Base-by-base conservation (phyloP, 2,888 invertebrate genomes). In the Calameuta idolon region DNA sequence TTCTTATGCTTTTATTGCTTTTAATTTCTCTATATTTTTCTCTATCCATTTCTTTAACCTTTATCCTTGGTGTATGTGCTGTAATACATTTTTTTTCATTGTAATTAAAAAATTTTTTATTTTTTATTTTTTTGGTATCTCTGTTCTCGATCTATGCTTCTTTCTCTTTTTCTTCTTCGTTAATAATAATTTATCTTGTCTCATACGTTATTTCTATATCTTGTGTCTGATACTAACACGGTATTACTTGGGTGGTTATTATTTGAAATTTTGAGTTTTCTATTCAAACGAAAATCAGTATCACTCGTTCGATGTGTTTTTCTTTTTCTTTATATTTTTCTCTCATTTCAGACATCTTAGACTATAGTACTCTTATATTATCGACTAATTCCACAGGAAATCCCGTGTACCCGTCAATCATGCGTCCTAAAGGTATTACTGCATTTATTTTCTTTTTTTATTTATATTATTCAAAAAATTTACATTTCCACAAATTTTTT, bases 311-410 rank as follows among this genome's bases (percentile, higher is more conserved):
- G 15, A 75, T 81, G 79, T 35, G 11, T 35, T 35, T 35, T 35
- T 35, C 12, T 79, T 83, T 84, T 82, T 80, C 82, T 84, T 83
- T 76, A 79, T 83, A 86, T 85, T 85, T 87, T 85, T 90, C 88
- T 91, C 91, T 92, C 90, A 92, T 95, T 95, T 91, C 95, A 95
- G 95, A 95, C 93, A 93, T 95, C 91, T 93, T 94, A 93, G 94
- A 95, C 93, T 95, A 94, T 94, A 94, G 94, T 93, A 94, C 94
- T 92, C 93, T 95, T 92, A 93, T 94, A 92, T 95, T 95, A 92
- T 96, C 96, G 89, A 95, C 95, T 90, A 95, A 96, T 93, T 94
- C 95, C 87, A 93, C 94, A 89, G 96, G 96, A 91, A 94, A 94
- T 85, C 94, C 94, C 87, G 94, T 94, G 92, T 93, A 94, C 91